Base-by-base conservation (phyloP, 2,888 invertebrate species). In the Eupithecia dodoneata region DNA sequence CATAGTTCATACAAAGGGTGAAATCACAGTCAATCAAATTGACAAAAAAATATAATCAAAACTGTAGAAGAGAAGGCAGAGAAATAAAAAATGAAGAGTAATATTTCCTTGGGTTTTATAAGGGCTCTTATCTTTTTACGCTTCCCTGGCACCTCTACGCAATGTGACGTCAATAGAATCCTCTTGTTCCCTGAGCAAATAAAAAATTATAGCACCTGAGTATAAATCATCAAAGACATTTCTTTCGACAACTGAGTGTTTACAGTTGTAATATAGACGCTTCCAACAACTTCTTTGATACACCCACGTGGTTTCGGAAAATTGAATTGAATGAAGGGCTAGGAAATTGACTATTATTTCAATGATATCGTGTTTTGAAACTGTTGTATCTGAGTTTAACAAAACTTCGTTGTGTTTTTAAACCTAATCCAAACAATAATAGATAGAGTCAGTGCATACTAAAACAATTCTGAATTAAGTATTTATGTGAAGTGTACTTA, bases 71-170 rank as follows among this genome's bases (percentile, higher is more conserved):
- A 69, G 12, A 76, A 18, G 10, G 5, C 30, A 47, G 30, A 18
- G 63, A 69, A 69, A 74, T 72, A 74, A 63, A 65, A 66, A 70
- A 73, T 75, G 45, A 72, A 71, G 72, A 72, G 70, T 67, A 71
- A 67, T 67, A 78, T 81, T 76, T 78, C 72, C 75, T 70, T 77
- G 72, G 74, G 77, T 74, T 75, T 75, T 77, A 76, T 73, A 80
- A 80, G 76, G 71, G 74, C 71, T 75, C 75, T 77, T 78, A 78
- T 76, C 74, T 72, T 78, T 77, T 77, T 75, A 77, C 77, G 74
- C 77, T 75, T 77, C 74, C 74, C 70, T 66, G 69, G 55, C 59
- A 72, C 71, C 77, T 79, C 67, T 52, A 72, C 76, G 74, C 65
- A 80, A 75, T 78, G 72, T 73, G 71, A 73, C 66, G 71, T 78